Evolutionary conservation across 2,888 invertebrate genomes (phyloP).

Genomic region (Melipona bicolor): DNA sequence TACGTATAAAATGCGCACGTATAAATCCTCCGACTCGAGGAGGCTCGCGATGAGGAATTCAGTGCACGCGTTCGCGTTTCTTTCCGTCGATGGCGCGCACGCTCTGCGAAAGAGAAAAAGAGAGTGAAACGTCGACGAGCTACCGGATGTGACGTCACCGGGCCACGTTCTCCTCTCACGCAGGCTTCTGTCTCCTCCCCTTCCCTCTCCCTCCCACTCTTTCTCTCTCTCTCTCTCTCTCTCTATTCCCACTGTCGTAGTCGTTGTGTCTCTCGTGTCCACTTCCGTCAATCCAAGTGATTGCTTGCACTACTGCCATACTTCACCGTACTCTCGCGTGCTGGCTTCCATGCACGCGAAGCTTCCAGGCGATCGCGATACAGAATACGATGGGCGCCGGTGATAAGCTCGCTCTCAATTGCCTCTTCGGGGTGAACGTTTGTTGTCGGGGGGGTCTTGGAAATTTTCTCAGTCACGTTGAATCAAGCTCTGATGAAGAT

Average conservation of each 20-base stretch:
- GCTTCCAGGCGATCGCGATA: constrained; percentile 29
- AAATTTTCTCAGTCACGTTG: background rate
- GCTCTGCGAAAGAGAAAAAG: constrained; percentile 62
- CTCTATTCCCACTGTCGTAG: background rate
- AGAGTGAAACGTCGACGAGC: constrained; percentile 68
- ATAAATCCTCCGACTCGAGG: background rate
- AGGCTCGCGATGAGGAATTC: constrained; percentile 27
- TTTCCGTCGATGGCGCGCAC: constrained; percentile 35
- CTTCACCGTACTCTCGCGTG: constrained; percentile 68
- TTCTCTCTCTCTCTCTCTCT: background rate
- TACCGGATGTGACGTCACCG: constrained; percentile 78
- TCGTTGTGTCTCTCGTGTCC: constrained; percentile 52
- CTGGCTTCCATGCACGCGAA: constrained; percentile 34
- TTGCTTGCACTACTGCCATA: constrained; percentile 80
- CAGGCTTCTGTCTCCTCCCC: background rate
- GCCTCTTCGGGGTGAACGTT: background rate
- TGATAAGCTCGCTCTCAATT: constrained; percentile 11
- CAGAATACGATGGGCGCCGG: constrained; percentile 20
- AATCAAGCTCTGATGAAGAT: background rate
- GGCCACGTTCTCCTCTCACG: constrained; percentile 53
- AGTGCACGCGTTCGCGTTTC: constrained; percentile 44
- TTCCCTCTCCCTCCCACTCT: constrained; percentile 2
- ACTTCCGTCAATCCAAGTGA: constrained; percentile 75
- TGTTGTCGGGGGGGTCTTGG: background rate
- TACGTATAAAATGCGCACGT: background rate